A percentile compares a stretch with the other conserved stretches of the same genome.
Evolutionary conservation across 2,797 vertebrate species (phyloP).

Genomic region (Poeciliopsis infans): DNA sequence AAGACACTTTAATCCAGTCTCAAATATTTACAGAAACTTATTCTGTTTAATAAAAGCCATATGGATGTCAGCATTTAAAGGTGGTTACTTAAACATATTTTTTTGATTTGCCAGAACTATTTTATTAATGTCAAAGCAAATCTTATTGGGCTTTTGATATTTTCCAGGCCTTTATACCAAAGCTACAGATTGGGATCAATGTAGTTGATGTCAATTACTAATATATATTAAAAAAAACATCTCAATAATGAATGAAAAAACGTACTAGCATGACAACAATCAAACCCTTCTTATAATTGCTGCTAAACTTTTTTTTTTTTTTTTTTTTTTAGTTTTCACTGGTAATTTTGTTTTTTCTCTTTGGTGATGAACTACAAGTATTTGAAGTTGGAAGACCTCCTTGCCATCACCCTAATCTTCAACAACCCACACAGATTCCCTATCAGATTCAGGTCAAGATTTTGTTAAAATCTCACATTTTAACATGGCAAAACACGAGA

Average conservation of each 20-base stretch:
- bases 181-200: not conserved
- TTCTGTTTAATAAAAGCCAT: not conserved
- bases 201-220: not conserved
- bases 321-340: not conserved
- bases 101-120: not conserved
- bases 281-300: not conserved
- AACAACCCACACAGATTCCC: too few species aligned
- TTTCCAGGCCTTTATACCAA: not conserved
- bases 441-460: not conserved
- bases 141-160: not conserved
- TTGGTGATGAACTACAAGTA: not conserved
- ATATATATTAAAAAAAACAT: not conserved
- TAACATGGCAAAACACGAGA: not conserved
- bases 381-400: not conserved
- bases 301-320: not conserved
- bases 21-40: not conserved
- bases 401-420: not conserved
- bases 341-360: not conserved
- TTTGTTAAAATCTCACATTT: too few species aligned
- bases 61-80: not conserved
- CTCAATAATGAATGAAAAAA: not conserved
- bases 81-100: not conserved
- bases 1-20: not conserved
- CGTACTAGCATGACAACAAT: not conserved
- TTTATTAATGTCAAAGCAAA: too few species aligned